Evolutionary conservation across 2,113 vertebrate species (phyloP), one percentile per base, ranked within the genome.

Genomic region (Narcine bancroftii): DNA sequence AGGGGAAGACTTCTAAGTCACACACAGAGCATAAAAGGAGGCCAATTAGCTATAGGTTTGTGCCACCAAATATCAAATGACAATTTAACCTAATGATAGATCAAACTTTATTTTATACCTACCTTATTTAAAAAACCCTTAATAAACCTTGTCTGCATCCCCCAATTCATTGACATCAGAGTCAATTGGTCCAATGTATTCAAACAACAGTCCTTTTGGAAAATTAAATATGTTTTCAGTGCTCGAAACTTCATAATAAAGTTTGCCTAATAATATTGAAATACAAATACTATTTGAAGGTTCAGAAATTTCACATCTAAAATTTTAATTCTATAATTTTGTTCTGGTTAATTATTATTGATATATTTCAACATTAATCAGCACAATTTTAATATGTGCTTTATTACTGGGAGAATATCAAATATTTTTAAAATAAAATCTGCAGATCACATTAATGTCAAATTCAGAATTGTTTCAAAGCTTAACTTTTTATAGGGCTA

Each of bases 381-480:
- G 13, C 36, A 63, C 69, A 42, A 66, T 89, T 69, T 66, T 24
- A 66, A 45, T 11, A 42, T 89, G 39, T 17, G 39, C 29, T 45
- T 66, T 89, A 89, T 89, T 65, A 42, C n/a, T 89, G 39, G 39
- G 42, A 66, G 56, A 89, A 65, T 66, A 13, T 42, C n/a, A 69
- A 45, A 21, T 33, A n/a, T 87, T 87, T 66, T 89, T 3, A 69
- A 89, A 29, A 11, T 89, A 69, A 63, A 66, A 66, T 29, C n/a
- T 15, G n/a, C 47, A 66, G 60, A 66, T 45, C 87, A 42, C 63
- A 66, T 91, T 69, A 91, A 91, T 69, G 65, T 71, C 39, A 91
- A 91, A 69, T 65, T 91, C 36, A 53, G 60, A 65, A 89, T 89
- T 89, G 60, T 89, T 89, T 89, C 85, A 89, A 89, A 65, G 89